Conservation (phyloP, 2,888 invertebrate genomes). For the Abrostola triplasia region DNA sequence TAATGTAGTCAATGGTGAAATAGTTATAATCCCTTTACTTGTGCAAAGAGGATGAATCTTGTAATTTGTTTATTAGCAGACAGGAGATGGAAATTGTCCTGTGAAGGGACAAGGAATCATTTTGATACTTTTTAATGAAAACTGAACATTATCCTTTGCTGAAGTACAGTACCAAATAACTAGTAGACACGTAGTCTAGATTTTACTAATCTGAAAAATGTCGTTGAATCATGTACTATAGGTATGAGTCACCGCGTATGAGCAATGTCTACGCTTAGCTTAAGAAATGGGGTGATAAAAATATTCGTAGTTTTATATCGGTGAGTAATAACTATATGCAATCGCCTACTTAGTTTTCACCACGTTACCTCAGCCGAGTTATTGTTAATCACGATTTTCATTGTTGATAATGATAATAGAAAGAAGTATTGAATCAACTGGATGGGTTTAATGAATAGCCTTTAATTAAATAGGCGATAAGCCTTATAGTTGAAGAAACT, state of each 20-base stretch:
- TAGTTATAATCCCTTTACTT: too few species aligned
- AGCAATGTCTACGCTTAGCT: conserved; percentile 27
- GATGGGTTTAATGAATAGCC: too few species aligned
- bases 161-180: neutral
- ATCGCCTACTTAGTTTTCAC: conserved; percentile 4
- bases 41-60: too few species aligned
- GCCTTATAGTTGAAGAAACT: too few species aligned
- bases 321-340: conserved; percentile 27
- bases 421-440: too few species aligned
- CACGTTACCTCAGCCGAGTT: conserved; percentile 8
- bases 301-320: conserved; percentile 22
- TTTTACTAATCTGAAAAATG: conserved; percentile 25
- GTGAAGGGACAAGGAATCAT: too few species aligned
- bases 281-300: conserved; percentile 27
- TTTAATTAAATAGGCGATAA: too few species aligned
- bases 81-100: too few species aligned
- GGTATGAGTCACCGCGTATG: conserved; percentile 28
- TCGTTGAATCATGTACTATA: conserved; percentile 19
- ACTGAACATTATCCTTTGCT: neutral
- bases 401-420: conserved; percentile 2
- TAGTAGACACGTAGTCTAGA: conserved; percentile 6
- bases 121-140: too few species aligned
- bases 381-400: conserved; percentile 10
- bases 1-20: too few species aligned
- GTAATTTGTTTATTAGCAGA: too few species aligned